A percentile compares a stretch with the other conserved stretches of the same genome.
Conservation (phyloP, 1,140 invertebrate genomes). For the Pomacea maculata region DNA sequence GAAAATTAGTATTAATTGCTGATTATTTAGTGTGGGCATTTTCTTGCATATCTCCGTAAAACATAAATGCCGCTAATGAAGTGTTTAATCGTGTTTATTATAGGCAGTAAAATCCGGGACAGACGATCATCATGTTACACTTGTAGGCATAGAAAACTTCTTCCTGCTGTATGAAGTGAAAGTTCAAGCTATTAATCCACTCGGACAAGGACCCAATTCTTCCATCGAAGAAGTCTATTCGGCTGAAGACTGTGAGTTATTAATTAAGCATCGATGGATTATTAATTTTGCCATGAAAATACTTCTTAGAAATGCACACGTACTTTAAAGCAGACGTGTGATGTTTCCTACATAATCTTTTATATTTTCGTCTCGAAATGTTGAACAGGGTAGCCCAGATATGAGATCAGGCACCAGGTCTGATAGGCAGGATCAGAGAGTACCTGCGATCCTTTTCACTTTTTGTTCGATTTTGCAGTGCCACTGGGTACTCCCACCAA, state of each 20-base stretch:
- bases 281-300: background rate
- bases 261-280: background rate
- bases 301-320: background rate
- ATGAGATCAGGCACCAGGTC: background rate
- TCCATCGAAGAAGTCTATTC: slow-evolving; percentile 81
- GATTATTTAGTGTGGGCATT: too few species aligned
- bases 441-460: background rate
- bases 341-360: background rate
- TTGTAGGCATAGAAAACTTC: slow-evolving; percentile 79
- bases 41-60: too few species aligned
- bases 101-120: slow-evolving; percentile 6
- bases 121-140: slow-evolving; percentile 20
- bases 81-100: background rate
- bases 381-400: background rate
- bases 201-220: slow-evolving; percentile 85
- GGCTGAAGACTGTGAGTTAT: slow-evolving; percentile 79
- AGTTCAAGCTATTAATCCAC: slow-evolving; percentile 81
- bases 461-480: slow-evolving; percentile 3
- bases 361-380: too few species aligned
- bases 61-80: too few species aligned
- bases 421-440: too few species aligned
- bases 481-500: slow-evolving; percentile 68
- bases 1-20: too few species aligned
- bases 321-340: background rate
- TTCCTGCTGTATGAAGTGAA: slow-evolving; percentile 91